phyloP scores from a whole-genome alignment of 2,888 invertebrate genomes.

The Xylophagus ater region DNA sequence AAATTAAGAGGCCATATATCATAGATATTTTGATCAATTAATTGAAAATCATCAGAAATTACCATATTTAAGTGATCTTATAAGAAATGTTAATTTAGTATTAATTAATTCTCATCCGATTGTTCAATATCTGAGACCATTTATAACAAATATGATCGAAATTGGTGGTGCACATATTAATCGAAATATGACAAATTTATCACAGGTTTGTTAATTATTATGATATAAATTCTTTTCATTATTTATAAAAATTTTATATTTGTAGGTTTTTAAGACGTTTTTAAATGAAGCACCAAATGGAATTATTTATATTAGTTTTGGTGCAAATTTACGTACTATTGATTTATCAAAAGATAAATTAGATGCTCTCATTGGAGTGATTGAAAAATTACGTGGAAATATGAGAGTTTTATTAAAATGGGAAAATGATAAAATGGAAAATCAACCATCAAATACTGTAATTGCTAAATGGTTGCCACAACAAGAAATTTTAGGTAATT shows the following conservation, averaged over 20 bases:
- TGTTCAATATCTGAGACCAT: conserved; percentile 33
- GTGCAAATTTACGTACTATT: conserved; percentile 32
- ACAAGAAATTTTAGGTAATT: conserved; percentile 33
- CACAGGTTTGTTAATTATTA: conserved; percentile 7
- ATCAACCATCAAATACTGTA: conserved; percentile 36
- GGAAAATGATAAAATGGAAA: conserved; percentile 36
- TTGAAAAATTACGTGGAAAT: conserved; percentile 15
- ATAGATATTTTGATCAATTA: conserved; percentile 30
- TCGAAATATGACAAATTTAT: conserved; percentile 3
- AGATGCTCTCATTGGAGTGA: conserved; percentile 27
- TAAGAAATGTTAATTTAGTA: conserved; percentile 34
- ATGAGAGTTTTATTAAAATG: conserved; percentile 43
- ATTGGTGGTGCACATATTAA: conserved; percentile 32
- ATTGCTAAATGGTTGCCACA: conserved; percentile 36
- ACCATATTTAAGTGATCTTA: conserved; percentile 34
- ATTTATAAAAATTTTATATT: background rate
- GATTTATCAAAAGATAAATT: conserved; percentile 34
- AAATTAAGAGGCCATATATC: conserved; percentile 34
- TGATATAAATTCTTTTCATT: background rate
- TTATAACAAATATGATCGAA: conserved; percentile 35
- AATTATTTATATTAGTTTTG: conserved; percentile 40
- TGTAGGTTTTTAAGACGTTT: conserved; percentile 28
- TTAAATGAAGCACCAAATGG: conserved; percentile 36
- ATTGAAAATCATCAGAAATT: conserved; percentile 19
- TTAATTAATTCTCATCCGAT: conserved; percentile 36